These are phyloP conservation scores for Pantherophis vulpinus DNA, from an alignment of 2,797 vertebrate species.

Conservation along the genomic window DNA sequence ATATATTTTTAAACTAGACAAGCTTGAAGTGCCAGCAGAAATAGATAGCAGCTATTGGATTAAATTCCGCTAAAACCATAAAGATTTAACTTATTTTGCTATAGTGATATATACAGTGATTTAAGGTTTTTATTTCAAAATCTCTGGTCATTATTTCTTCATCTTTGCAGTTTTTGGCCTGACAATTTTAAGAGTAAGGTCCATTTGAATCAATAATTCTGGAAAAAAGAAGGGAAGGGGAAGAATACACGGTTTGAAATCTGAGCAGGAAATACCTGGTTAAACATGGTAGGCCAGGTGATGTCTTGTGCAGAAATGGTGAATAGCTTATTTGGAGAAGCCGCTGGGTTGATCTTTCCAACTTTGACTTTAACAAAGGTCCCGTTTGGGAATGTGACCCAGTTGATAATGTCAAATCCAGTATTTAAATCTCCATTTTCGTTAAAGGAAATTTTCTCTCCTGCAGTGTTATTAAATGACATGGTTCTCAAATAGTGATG, in stretches of 20 bases:
- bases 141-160: background rate
- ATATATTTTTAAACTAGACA: background rate
- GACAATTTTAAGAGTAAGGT: background rate
- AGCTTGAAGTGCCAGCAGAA: background rate
- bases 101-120: background rate
- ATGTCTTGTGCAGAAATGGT: background rate
- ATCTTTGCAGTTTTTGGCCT: background rate
- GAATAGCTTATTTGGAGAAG: background rate
- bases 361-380: background rate
- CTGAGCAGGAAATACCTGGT: background rate
- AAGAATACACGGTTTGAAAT: background rate
- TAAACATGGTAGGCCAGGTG: background rate
- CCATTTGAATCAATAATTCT: background rate
- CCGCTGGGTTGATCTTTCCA: background rate
- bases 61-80: background rate
- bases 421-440: background rate
- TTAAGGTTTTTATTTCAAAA: background rate
- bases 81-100: background rate
- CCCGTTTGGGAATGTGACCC: background rate
- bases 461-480: background rate
- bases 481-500: background rate
- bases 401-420: background rate
- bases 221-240: background rate
- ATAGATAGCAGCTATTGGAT: background rate
- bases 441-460: background rate